These are phyloP conservation scores for Odontomyia ornata DNA, from an alignment of 2,888 invertebrate genomes.

Conservation along the genomic window DNA sequence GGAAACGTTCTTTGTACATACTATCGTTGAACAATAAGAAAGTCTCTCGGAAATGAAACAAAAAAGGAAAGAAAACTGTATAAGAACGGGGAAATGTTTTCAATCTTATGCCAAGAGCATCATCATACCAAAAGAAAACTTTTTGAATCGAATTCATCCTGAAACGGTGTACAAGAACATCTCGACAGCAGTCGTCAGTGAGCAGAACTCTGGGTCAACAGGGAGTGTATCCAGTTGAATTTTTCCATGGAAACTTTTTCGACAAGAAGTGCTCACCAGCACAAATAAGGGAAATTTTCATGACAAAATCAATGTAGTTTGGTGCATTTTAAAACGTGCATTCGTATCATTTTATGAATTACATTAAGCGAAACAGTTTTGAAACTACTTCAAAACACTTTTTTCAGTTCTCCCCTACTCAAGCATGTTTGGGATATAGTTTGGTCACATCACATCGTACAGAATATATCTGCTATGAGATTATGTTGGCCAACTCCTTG, in stretches of 20 bases:
- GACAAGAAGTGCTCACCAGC: too few relatives aligned
- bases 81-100: neutral
- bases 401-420: neutral
- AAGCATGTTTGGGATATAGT: neutral
- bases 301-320: neutral
- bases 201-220: neutral
- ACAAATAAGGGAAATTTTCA: too few relatives aligned
- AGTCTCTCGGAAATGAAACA: neutral
- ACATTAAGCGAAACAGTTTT: neutral
- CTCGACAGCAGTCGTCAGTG: neutral
- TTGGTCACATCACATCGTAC: neutral
- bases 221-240: neutral
- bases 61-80: neutral
- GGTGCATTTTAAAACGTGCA: neutral
- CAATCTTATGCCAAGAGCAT: constrained; percentile 9
- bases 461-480: neutral
- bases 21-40: neutral
- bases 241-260: neutral
- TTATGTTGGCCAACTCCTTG: neutral
- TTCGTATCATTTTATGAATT: neutral
- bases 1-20: neutral
- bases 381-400: neutral
- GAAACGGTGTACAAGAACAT: neutral
- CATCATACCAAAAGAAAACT: constrained; percentile 8
- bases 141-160: constrained; percentile 4